Evolutionary conservation across 2,888 invertebrate genomes (phyloP), one percentile per base, ranked within the genome.

Genomic region (Fissipunctia ypsillon): DNA sequence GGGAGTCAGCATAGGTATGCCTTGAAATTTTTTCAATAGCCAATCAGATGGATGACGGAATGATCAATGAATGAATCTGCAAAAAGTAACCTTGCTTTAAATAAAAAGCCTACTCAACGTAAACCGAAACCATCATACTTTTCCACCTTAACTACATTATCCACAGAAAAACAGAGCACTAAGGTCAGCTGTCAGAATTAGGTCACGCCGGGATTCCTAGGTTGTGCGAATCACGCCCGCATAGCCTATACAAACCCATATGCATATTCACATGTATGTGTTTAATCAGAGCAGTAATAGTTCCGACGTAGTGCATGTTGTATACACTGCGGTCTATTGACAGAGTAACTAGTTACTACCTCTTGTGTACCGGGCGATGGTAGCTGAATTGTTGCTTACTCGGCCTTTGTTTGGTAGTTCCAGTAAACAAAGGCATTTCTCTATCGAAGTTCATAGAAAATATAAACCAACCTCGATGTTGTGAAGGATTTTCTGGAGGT

Each of bases 191-290:
- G 66, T 69, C 69, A 41, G 57, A 84, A 72, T 19, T 76, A 83
- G 83, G 83, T 84, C 81, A 78, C 57, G 35, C 81, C 56, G 73
- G 76, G 73, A 83, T 78, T 69, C 81, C 78, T 76, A 78, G 81
- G 78, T 78, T 54, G 52, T 68, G 38, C 64, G 57, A 80, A 80
- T 77, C 80, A 73, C 61, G 68, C 43, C 31, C 41, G 50, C 38
- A 57, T 54, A 57, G 57, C 43, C 68, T 71, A 57, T 45, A 73
- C 28, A 43, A 38, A 69, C 54, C 69, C 57, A 56, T 48, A 59
- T 67, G 31, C 43, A 72, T 76, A 75, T 69, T 54, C 74, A 70
- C 68, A 60, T 43, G 56, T 65, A 65, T 28, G 68, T 54, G 72
- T 69, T 69, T 80, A 80, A 81, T 80, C 76, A 81, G 59, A 64